Evolutionary conservation across 2,113 vertebrate genomes (phyloP), one percentile per base, ranked within the genome.

Genomic region (Gadus chalcogrammus): DNA sequence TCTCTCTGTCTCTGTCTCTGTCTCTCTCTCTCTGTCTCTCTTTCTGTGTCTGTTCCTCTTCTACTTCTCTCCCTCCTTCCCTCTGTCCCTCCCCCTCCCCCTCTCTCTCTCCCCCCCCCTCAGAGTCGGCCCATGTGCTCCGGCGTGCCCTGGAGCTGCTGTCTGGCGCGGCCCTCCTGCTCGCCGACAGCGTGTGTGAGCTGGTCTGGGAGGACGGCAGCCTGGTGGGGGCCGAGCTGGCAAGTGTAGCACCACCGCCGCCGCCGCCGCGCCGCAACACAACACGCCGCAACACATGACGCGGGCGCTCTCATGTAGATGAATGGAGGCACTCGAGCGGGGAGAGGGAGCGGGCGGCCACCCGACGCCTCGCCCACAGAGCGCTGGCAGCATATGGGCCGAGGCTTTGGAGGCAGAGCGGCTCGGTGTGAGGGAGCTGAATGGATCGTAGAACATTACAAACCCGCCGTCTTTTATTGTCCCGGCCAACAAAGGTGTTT

Each of bases 161-260:
- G 63, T 72, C 91, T 60, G 94, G 94, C 73, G 76, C 91, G 16
- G 56, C 93, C 82, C 76, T 87, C 11, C 94, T 98, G 79, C 88
- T 94, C 63, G 84, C 89, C 84, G 91, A 94, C 85, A 89, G 94
- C 3, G 79, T 97, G 82, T 94, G 93, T 68, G 91, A 94, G 84
- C 85, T 93, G 71, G 89, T 97, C 87, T 98, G 96, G 96, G 94
- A 94, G 70, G 95, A 98, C 83, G 85, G 77, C 84, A 95, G 94
- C 84, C 92, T 96, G 83, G 93, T 95, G 90, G 96, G 94, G 35
- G 86, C 92, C 83, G 95, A 95, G 82, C 86, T 96, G 94, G 96
- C 96, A 84, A 95, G 93, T 90, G 75, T 74, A 79, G 8, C 5
- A 12, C 24, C 42, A 11, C 12, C 8, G 12, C 42, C 8, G 2